Percentiles rank a stretch among this genome's conserved stretches.
Conservation (phyloP, 2,797 vertebrate species). For the Helostoma temminkii region DNA sequence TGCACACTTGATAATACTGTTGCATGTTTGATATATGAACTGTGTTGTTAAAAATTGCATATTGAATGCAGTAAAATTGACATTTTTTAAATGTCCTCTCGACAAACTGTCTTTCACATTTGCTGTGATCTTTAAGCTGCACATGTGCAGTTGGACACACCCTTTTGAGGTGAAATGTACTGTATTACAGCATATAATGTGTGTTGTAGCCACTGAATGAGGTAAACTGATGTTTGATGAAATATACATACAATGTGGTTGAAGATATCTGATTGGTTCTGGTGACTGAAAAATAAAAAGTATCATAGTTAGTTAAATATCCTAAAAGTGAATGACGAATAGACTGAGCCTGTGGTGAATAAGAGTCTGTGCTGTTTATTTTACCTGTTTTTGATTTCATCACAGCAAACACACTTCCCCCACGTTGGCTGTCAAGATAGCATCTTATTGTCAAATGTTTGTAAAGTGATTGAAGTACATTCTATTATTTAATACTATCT, state of each 20-base stretch:
- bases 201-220: background rate
- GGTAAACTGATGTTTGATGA: background rate
- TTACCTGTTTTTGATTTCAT: conserved; percentile 69
- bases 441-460: background rate
- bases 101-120: no score
- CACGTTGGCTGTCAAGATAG: conserved; percentile 61
- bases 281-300: conserved; percentile 63
- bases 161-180: no score
- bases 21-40: no score
- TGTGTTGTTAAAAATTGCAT: no score
- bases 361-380: background rate
- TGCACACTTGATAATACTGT: no score
- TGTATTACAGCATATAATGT: no score
- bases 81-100: no score
- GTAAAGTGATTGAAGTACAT: background rate
- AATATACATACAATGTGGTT: conserved; percentile 42
- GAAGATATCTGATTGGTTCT: conserved; percentile 42
- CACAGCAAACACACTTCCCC: conserved; percentile 70
- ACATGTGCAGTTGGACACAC: background rate
- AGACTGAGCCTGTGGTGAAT: background rate
- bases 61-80: no score
- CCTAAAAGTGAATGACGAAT: background rate
- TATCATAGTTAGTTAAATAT: background rate
- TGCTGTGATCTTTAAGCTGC: no score
- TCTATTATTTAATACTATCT: background rate